A percentile compares a stretch with the other conserved stretches of the same genome.
phyloP scores from a whole-genome alignment of 1,140 invertebrate genomes.

The Thrips palmi region DNA sequence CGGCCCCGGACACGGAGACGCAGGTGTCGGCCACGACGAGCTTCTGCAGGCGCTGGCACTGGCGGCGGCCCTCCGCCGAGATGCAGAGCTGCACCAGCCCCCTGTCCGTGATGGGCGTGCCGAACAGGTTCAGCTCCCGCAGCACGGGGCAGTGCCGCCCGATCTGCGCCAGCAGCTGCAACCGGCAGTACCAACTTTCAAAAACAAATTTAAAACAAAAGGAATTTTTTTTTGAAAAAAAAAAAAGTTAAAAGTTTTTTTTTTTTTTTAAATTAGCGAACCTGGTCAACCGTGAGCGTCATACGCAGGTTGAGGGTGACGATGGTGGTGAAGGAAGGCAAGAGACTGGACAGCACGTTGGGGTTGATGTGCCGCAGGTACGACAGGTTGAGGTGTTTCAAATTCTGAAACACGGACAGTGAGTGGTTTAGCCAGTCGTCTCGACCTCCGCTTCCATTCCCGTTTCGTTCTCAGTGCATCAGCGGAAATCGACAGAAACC shows the following conservation, averaged over 20 bases:
- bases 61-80: slow-evolving; percentile 13
- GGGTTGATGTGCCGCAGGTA: slow-evolving; percentile 19
- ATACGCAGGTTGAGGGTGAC: slow-evolving; percentile 18
- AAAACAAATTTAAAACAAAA: neutral
- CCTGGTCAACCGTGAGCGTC: slow-evolving; percentile 20
- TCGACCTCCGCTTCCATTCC: neutral
- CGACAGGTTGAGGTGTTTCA: slow-evolving; percentile 17
- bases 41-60: slow-evolving; percentile 16
- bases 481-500: no score
- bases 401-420: slow-evolving; percentile 16
- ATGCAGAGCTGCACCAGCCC: slow-evolving; percentile 17
- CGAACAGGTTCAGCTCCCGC: slow-evolving; percentile 18
- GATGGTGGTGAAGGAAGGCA: slow-evolving; percentile 16
- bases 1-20: slow-evolving; percentile 16
- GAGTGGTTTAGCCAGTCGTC: neutral
- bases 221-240: slow-evolving; percentile 7
- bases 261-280: slow-evolving; percentile 7
- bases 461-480: neutral
- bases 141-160: slow-evolving; percentile 17
- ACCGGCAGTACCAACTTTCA: no score
- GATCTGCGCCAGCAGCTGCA: slow-evolving; percentile 17
- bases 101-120: slow-evolving; percentile 19
- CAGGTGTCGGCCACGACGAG: slow-evolving; percentile 19
- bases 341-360: slow-evolving; percentile 14
- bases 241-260: neutral